phyloP scores from a whole-genome alignment of 2,888 invertebrate species.

The Apocheima hispidaria region DNA sequence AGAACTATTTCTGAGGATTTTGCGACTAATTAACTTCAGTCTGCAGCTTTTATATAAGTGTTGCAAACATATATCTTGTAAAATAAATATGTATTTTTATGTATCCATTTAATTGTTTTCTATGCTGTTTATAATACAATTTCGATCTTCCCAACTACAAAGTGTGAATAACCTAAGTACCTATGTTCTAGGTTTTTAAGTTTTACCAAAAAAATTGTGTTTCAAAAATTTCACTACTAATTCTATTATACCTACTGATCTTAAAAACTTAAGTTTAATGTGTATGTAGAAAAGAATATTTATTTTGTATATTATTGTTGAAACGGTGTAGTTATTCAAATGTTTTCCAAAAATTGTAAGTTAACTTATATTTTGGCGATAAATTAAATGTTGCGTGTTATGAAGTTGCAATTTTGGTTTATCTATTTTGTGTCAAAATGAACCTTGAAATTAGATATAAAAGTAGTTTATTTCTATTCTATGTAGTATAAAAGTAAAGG shows the following conservation, averaged over 20 bases:
- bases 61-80: neutral
- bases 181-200: neutral
- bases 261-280: conserved; percentile 3
- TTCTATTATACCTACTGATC: neutral
- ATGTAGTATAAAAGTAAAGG: too few species aligned
- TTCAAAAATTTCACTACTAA: neutral
- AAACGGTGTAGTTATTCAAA: conserved; percentile 26
- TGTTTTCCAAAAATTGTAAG: conserved; percentile 32
- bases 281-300: conserved; percentile 12
- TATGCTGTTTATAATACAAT: neutral
- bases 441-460: too few species aligned
- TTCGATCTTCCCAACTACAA: neutral
- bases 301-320: conserved; percentile 43
- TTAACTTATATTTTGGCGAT: conserved; percentile 28
- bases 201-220: neutral
- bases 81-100: neutral
- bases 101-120: neutral
- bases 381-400: conserved; percentile 9
- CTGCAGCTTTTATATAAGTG: conserved; percentile 3
- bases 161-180: neutral
- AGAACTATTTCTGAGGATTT: conserved; percentile 4
- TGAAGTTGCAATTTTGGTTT: conserved; percentile 34
- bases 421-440: too few species aligned
- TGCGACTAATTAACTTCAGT: conserved; percentile 3
- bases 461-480: too few species aligned